Conservation (phyloP, 2,888 invertebrate species). For the Augiades crinisus region DNA sequence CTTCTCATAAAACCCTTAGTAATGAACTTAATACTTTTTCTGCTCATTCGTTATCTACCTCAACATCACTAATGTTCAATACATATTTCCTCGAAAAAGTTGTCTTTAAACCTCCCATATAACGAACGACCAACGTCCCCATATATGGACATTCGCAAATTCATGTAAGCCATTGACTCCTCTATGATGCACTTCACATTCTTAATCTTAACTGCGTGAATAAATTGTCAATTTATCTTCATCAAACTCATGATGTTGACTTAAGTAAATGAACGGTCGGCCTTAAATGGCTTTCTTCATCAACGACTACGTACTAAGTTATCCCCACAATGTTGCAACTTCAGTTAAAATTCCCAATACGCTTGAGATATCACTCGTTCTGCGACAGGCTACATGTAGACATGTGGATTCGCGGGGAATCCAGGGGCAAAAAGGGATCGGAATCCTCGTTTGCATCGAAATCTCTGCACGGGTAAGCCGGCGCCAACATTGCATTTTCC, state of each 20-base stretch:
- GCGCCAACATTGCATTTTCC: neutral
- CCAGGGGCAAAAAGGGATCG: neutral
- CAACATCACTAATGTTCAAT: no score
- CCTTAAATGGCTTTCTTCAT: neutral
- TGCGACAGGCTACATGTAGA: neutral
- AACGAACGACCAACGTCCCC: neutral
- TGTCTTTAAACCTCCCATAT: neutral
- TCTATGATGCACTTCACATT: neutral
- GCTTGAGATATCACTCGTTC: constrained; percentile 1
- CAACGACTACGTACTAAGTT: neutral
- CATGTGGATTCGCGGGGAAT: neutral
- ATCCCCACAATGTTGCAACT: neutral
- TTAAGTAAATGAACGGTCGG: neutral
- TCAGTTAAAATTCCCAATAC: constrained; percentile 2
- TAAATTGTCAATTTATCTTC: neutral
- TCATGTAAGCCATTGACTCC: neutral
- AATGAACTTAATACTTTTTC: no score
- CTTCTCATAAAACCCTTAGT: no score
- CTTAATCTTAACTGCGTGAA: neutral
- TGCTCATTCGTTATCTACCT: no score
- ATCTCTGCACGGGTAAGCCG: neutral
- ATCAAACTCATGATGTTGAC: constrained; percentile 1
- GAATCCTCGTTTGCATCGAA: constrained; percentile 8
- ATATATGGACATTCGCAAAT: neutral
- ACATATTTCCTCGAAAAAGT: neutral